Percentiles rank a stretch among this genome's conserved stretches.
Conservation (phyloP, 2,888 invertebrate genomes). For the Leptopilina myrica region DNA sequence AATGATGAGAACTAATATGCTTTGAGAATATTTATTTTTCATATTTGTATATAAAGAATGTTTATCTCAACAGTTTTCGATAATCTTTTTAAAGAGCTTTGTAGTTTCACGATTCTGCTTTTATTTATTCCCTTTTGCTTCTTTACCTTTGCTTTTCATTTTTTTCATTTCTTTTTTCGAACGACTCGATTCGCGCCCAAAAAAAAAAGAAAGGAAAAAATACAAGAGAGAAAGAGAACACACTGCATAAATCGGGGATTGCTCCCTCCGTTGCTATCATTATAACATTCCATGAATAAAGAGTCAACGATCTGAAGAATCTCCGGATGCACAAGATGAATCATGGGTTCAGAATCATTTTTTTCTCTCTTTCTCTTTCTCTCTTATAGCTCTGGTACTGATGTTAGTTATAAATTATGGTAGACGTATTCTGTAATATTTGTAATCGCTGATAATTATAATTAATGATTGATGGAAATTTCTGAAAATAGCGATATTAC, state of each 20-base stretch:
- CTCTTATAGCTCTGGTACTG: no score
- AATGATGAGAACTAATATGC: neutral
- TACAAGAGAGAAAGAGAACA: slow-evolving; percentile 4
- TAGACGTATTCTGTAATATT: no score
- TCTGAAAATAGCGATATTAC: no score
- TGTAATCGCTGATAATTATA: no score
- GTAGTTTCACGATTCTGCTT: slow-evolving; percentile 9
- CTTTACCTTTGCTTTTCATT: neutral
- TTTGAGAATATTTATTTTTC: neutral
- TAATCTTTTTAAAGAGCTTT: slow-evolving; percentile 3
- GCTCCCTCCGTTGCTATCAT: slow-evolving; percentile 40
- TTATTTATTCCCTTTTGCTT: neutral
- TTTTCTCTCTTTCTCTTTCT: neutral
- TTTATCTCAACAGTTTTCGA: neutral
- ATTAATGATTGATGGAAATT: no score
- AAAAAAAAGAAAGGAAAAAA: neutral
- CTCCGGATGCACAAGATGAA: slow-evolving; percentile 35
- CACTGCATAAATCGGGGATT: slow-evolving; percentile 37
- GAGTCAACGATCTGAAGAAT: slow-evolving; percentile 41
- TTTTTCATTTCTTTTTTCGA: slow-evolving; percentile 6
- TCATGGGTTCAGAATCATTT: slow-evolving; percentile 27
- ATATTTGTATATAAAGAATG: neutral
- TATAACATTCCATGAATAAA: slow-evolving; percentile 40
- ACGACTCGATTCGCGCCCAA: slow-evolving; percentile 20
- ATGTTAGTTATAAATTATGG: no score